Conservation (phyloP, 2,113 vertebrate genomes). For the Naja naja region DNA sequence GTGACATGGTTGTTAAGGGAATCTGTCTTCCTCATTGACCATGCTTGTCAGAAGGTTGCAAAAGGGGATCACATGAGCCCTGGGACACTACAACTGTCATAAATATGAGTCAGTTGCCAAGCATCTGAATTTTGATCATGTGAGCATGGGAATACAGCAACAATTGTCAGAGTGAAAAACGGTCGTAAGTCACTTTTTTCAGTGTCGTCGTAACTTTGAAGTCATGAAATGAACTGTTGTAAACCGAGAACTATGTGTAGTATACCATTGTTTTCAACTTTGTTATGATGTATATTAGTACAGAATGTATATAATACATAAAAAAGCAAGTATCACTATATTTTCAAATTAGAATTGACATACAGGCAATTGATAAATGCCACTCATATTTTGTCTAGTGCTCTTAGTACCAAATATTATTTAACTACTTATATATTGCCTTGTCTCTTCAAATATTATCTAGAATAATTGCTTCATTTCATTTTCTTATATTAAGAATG, state of each 20-base stretch:
- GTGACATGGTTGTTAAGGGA: background rate
- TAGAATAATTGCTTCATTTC: background rate
- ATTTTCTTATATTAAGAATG: background rate
- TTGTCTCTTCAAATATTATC: background rate
- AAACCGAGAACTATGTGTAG: background rate
- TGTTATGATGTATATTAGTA: background rate
- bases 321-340: background rate
- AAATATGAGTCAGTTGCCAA: background rate
- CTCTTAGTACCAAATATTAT: background rate
- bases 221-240: background rate
- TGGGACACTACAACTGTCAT: background rate
- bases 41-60: background rate
- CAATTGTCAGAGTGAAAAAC: background rate
- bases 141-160: background rate
- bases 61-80: background rate
- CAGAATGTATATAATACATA: background rate
- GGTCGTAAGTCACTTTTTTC: background rate
- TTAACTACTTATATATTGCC: background rate
- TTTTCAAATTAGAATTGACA: background rate
- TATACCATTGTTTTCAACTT: background rate
- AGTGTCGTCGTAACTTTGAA: background rate
- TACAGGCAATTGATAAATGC: background rate
- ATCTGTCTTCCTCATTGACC: background rate
- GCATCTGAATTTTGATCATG: background rate
- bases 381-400: background rate